A percentile compares a stretch with the other conserved stretches of the same genome.
These are phyloP conservation scores for Ammodytes dubius DNA, from an alignment of 2,113 vertebrate genomes.

Conservation along the genomic window DNA sequence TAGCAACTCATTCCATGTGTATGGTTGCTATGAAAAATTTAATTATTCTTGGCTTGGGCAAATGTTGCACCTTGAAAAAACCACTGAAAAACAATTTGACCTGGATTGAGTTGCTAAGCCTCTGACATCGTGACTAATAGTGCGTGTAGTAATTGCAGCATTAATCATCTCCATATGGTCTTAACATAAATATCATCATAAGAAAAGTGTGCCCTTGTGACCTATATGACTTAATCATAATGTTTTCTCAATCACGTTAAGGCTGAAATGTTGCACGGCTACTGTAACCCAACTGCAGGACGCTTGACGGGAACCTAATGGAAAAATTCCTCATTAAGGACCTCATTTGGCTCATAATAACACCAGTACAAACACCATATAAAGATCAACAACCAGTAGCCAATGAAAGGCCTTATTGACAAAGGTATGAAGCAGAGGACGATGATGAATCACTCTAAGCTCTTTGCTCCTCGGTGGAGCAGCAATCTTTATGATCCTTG, in stretches of 20 bases:
- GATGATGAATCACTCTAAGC: constrained; percentile 66
- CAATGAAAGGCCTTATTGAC: constrained; percentile 34
- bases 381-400: neutral
- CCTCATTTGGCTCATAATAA: constrained; percentile 7
- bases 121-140: constrained; percentile 29
- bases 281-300: neutral
- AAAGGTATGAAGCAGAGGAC: constrained; percentile 31
- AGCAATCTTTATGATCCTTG: constrained; percentile 54
- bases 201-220: constrained; percentile 49
- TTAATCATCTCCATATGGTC: constrained; percentile 47
- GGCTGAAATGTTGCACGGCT: constrained; percentile 12
- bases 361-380: neutral
- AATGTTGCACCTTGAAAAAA: neutral
- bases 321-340: constrained; percentile 24
- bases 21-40: constrained; percentile 1
- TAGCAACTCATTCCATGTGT: neutral
- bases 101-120: constrained; percentile 39
- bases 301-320: constrained; percentile 14
- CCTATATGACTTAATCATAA: constrained; percentile 43
- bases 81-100: constrained; percentile 11
- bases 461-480: constrained; percentile 38
- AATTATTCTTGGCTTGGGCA: constrained; percentile 8
- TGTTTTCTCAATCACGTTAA: constrained; percentile 50
- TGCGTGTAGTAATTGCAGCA: constrained; percentile 12
- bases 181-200: constrained; percentile 51